A percentile compares a stretch with the other conserved stretches of the same genome.
Conservation (phyloP, 2,888 invertebrate genomes). For the Phalangium opilio region DNA sequence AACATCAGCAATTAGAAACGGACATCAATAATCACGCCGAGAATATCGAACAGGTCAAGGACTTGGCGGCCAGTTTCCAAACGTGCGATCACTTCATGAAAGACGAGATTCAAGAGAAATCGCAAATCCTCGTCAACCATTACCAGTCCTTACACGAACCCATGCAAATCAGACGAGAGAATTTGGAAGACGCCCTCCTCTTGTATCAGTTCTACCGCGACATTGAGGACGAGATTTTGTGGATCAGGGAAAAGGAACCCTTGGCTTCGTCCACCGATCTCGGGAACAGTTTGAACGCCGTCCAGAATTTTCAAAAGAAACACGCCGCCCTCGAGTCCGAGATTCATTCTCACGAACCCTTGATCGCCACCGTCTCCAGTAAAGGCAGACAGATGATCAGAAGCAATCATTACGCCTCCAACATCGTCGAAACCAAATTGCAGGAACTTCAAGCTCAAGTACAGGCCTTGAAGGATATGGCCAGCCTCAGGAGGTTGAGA, state of each 20-base stretch:
- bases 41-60: conserved; percentile 48
- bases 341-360: conserved; percentile 67
- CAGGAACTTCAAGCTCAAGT: conserved; percentile 52
- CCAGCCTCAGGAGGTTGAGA: conserved; percentile 51
- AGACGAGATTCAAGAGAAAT: conserved; percentile 61
- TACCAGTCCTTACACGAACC: conserved; percentile 74
- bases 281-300: conserved; percentile 48
- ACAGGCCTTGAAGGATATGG: conserved; percentile 51
- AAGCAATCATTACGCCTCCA: conserved; percentile 68
- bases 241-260: conserved; percentile 65
- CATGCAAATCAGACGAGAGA: conserved; percentile 74
- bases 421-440: conserved; percentile 51
- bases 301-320: conserved; percentile 81
- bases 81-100: conserved; percentile 74
- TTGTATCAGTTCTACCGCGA: conserved; percentile 81
- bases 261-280: conserved; percentile 54
- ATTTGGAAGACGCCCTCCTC: conserved; percentile 73
- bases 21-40: conserved; percentile 71
- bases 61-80: conserved; percentile 55
- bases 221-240: conserved; percentile 78
- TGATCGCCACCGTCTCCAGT: conserved; percentile 53
- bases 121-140: conserved; percentile 47
- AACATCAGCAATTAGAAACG: conserved; percentile 55
- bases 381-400: conserved; percentile 63
- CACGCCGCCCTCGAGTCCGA: conserved; percentile 80